Base-by-base conservation (phyloP, 2,113 vertebrate genomes). In the Rhombomys opimus region DNA sequence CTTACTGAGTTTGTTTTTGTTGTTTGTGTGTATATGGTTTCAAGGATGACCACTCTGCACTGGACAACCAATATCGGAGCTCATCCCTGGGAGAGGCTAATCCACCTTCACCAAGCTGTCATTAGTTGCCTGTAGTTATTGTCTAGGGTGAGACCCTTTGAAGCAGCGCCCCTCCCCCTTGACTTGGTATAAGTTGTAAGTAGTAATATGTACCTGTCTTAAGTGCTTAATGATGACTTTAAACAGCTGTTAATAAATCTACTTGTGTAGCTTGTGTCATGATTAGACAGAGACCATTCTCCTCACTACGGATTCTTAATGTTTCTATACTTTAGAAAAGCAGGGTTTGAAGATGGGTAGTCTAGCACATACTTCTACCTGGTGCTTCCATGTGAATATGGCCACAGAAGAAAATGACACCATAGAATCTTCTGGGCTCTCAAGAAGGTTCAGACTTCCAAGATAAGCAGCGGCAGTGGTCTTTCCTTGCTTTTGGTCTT, bases 401-500 rank as follows among this genome's bases (percentile, higher is more conserved):
- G 30, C 15, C 59, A 41, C 35, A 65, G 78, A 65, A 84, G n/a
- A 80, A 96, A 65, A 57, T 67, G n/a, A 78, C 73, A 82, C 70
- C 59, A 67, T 11, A 41, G 70, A n/a, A 23, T 23, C 4, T 94
- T 84, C 57, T 90, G 70, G 54, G 12, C 6, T 91, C 30, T 85
- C 13, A 10, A 22, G 52, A 46, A 94, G 80, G 70, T 73, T 76
- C 75, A 57, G 68, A 75, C 94, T 93, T 93, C 32, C 12, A 87
- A 93, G 63, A 38, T 84, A 82, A 54, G 41, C 32, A 80, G 78
- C 7, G 85, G 65, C 10, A 90, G n/a, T 65, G 27, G 27, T 13
- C 27, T 65, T 93, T 93, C 75, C 84, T 95, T 30, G 50, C 38
- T 95, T 54, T 91, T 38, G 75, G 23, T 86, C 32, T 91, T 38